Conservation (phyloP, 92 coral and sea anemone species). For the Porites lobata region DNA sequence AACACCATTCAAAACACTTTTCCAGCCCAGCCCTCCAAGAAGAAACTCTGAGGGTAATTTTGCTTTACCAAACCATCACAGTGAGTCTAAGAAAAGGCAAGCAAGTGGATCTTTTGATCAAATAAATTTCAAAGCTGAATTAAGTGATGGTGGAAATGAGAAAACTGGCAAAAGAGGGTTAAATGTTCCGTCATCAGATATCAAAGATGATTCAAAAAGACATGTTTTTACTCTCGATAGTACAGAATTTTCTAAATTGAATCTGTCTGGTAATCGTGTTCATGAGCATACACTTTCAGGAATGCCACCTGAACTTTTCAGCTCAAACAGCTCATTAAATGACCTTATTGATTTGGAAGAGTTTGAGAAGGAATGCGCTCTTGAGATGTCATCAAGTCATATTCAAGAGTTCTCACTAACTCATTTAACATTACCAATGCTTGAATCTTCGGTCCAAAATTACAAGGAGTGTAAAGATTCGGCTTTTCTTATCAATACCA, state of each 20-base stretch:
- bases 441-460: constrained; percentile 84
- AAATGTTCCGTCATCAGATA: neutral
- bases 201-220: constrained; percentile 25
- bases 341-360: constrained; percentile 82
- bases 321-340: constrained; percentile 79
- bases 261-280: constrained; percentile 82
- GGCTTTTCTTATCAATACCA: constrained; percentile 91
- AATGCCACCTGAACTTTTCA: constrained; percentile 68
- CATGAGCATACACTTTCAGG: constrained; percentile 54
- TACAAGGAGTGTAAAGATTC: constrained; percentile 86
- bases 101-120: neutral
- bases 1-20: constrained; percentile 84
- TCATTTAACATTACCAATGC: constrained; percentile 88
- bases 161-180: neutral
- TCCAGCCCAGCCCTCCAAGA: constrained; percentile 46
- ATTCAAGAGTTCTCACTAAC: constrained; percentile 93
- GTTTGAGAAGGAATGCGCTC: constrained; percentile 96
- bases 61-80: neutral
- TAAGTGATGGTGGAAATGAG: neutral
- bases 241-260: constrained; percentile 77
- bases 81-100: constrained; percentile 10
- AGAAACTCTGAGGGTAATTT: constrained; percentile 22
- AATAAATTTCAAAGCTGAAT: constrained; percentile 2
- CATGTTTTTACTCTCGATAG: constrained; percentile 48
- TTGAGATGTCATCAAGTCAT: constrained; percentile 94